Base-by-base conservation (phyloP, 2,888 invertebrate species). In the Eupithecia insigniata region DNA sequence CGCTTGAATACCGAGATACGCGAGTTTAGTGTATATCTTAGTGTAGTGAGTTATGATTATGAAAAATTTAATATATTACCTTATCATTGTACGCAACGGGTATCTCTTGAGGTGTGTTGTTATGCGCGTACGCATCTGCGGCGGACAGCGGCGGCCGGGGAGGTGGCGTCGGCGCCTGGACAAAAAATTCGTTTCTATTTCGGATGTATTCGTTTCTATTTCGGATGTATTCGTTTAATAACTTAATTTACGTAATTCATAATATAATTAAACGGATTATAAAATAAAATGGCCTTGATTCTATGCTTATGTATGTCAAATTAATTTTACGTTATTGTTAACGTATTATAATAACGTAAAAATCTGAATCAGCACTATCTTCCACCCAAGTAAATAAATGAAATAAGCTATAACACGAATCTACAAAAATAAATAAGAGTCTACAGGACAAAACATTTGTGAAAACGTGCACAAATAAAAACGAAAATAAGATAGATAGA, bases 11-110 rank as follows among this genome's bases (percentile, higher is more conserved):
- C 34, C 8, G 7, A 34, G 34, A 34, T 6, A 34, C 34, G 8
- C 3, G 34, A 39, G n/a, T n/a, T n/a, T n/a, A n/a, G n/a, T n/a
- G n/a, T n/a, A n/a, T n/a, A n/a, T n/a, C n/a, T n/a, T n/a, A n/a
- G n/a, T n/a, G n/a, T n/a, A n/a, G n/a, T n/a, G n/a, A n/a, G n/a
- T n/a, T n/a, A n/a, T n/a, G n/a, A n/a, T n/a, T n/a, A n/a, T n/a
- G n/a, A n/a, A n/a, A n/a, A n/a, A n/a, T n/a, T n/a, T n/a, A n/a
- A n/a, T n/a, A n/a, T n/a, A n/a, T n/a, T 79, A 95, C 96, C 95
- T 98, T 98, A 85, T 99, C 99, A 87, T 99, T 99, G 90, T 99
- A 99, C 4, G 99, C 98, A 26, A 98, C 96, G 0, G 98, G 98
- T 85, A 98, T 96, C 96, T 93, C 93, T 72, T 90, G 89, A 1